Conservation (phyloP, 2,113 vertebrate species). For the Struthidea cinerea region DNA sequence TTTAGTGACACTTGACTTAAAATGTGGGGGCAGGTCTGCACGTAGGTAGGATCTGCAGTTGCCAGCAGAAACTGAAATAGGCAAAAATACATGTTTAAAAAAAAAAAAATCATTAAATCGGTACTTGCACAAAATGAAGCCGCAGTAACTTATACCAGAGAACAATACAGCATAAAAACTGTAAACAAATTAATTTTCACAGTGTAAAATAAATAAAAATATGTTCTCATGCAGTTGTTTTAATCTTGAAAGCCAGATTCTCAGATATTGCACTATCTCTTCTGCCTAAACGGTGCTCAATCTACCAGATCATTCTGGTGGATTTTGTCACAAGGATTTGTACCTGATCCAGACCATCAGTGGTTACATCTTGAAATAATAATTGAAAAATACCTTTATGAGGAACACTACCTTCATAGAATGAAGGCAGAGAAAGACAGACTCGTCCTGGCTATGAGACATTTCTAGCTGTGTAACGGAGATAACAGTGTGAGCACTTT, state of each 20-base stretch:
- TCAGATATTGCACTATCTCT: background rate
- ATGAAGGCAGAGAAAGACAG: background rate
- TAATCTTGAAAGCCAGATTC: background rate
- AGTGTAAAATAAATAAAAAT: background rate
- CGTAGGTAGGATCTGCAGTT: background rate
- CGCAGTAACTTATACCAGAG: background rate
- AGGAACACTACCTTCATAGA: background rate
- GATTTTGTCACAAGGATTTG: background rate
- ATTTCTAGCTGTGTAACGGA: background rate
- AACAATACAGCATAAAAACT: background rate
- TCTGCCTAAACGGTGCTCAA: background rate
- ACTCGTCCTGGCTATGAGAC: background rate
- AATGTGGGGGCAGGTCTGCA: background rate
- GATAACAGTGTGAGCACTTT: background rate
- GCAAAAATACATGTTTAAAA: background rate
- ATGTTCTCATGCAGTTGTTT: background rate
- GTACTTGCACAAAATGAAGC: background rate
- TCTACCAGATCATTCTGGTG: background rate
- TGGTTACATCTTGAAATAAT: background rate
- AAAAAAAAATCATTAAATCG: accelerated
- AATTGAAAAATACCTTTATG: background rate
- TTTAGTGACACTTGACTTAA: background rate
- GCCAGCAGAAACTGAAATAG: background rate
- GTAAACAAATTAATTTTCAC: background rate
- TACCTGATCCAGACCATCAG: background rate